These are phyloP conservation scores for Dione juno DNA, from an alignment of 2,888 invertebrate species.

Conservation along the genomic window DNA sequence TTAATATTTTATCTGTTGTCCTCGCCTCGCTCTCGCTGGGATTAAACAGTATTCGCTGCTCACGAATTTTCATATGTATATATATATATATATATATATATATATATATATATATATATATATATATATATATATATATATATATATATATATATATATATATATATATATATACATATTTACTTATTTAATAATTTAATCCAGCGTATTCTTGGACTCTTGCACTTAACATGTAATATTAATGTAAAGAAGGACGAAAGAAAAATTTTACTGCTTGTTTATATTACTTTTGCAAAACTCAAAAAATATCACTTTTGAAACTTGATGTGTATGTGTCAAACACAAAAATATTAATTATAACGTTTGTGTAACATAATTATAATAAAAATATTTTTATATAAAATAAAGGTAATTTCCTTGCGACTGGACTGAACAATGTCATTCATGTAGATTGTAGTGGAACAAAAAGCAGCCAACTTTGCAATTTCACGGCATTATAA, in stretches of 20 bases:
- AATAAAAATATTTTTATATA: slow-evolving; percentile 25
- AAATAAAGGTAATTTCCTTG: slow-evolving; percentile 33
- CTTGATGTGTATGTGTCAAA: neutral
- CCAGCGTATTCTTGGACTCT: neutral
- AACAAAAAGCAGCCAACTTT: slow-evolving; percentile 49
- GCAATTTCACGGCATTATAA: slow-evolving; percentile 65
- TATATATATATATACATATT: too few species aligned
- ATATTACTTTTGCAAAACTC: neutral
- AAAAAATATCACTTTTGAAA: neutral
- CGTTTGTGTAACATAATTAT: neutral
- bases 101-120: too few species aligned
- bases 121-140: too few species aligned
- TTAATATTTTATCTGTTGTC: neutral
- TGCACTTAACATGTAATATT: neutral
- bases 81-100: too few species aligned
- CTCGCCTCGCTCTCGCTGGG: neutral
- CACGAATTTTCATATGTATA: neutral
- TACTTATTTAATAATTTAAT: too few species aligned
- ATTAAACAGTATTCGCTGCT: neutral
- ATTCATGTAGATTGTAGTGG: slow-evolving; percentile 37
- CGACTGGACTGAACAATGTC: slow-evolving; percentile 42
- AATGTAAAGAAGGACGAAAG: neutral
- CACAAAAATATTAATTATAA: neutral
- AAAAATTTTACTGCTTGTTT: neutral
- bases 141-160: too few species aligned